Base-by-base conservation (phyloP, 2,113 vertebrate species). In the Andinoacara biseriatus region DNA sequence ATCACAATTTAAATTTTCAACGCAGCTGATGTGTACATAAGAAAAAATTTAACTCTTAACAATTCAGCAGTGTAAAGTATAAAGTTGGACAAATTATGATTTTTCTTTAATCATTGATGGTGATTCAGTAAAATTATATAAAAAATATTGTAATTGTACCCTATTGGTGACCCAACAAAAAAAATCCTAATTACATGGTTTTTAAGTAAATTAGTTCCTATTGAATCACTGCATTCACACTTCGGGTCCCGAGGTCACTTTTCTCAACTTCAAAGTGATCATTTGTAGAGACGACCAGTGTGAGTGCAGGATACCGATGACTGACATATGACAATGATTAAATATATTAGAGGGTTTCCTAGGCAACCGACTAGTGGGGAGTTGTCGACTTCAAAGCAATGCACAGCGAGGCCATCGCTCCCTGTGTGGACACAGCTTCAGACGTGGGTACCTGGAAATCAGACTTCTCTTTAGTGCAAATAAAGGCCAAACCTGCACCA, bases 31-130 rank as follows among this genome's bases (percentile, higher is more conserved):
- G 40, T 14, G 40, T 13, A 43, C 3, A 43, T 43, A 13, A 43
- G 11, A 43, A 43, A 43, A 43, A 43, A 43, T 43, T 11, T 43
- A 11, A 43, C 11, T 43, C 3, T 40, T 40, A 43, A 65, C n/a
- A 0, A 0, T 0, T 65, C 38, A 43, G 15, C 38, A 24, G n/a
- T 43, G 38, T 43, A 43, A 43, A 65, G 13, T 65, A 43, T 3
- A 46, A 26, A 18, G 40, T 7, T 52, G 49, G 49, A 52, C 15
- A 52, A 52, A 52, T 6, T 67, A 0, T 22, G 22, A 5, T 46
- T 67, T 46, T 67, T 67, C 13, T 26, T 7, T 46, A 67, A 46
- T 26, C 13, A 10, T 1, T 43, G 22, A 10, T 65, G 7, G 6
- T 24, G 40, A 65, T 24, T 67, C 14, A 26, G 5, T 26, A 43